Evolutionary conservation across 2,888 invertebrate genomes (phyloP).

Genomic region (Peribatodes rhomboidaria): DNA sequence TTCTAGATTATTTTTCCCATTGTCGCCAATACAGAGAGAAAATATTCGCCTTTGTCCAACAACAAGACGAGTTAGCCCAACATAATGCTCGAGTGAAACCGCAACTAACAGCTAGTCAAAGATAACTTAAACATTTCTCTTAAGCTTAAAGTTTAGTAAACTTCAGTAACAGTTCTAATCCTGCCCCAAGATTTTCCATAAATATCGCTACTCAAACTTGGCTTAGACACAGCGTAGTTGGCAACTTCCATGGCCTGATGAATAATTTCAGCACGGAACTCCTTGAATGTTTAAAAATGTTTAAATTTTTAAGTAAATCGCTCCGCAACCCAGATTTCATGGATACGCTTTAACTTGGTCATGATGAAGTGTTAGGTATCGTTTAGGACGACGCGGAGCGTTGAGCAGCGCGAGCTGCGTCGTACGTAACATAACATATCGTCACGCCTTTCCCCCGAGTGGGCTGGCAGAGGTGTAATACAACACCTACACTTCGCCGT

Average conservation of each 20-base stretch:
- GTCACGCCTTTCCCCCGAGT: too few species aligned
- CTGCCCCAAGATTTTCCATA: conserved; percentile 23
- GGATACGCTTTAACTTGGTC: conserved; percentile 34
- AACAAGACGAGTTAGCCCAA: too few species aligned
- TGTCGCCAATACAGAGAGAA: too few species aligned
- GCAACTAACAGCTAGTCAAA: too few species aligned
- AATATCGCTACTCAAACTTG: conserved; percentile 28
- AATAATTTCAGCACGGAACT: conserved; percentile 46
- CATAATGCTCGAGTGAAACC: too few species aligned
- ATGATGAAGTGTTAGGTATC: neutral
- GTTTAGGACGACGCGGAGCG: too few species aligned
- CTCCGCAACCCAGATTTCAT: conserved; percentile 36
- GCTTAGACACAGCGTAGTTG: conserved; percentile 11
- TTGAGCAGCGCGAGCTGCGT: too few species aligned
- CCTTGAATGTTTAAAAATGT: conserved; percentile 39
- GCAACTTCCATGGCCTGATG: conserved; percentile 45
- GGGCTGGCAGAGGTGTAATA: too few species aligned
- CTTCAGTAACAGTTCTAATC: conserved; percentile 14
- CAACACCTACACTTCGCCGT: too few species aligned
- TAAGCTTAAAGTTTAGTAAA: neutral
- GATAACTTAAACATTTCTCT: neutral
- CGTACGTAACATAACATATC: too few species aligned
- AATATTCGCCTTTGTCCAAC: too few species aligned
- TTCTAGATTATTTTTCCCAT: too few species aligned
- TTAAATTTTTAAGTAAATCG: conserved; percentile 47